A percentile compares a stretch with the other conserved stretches of the same genome.
Evolutionary conservation across 1,140 invertebrate species (phyloP).

Genomic region (Formica selysi): DNA sequence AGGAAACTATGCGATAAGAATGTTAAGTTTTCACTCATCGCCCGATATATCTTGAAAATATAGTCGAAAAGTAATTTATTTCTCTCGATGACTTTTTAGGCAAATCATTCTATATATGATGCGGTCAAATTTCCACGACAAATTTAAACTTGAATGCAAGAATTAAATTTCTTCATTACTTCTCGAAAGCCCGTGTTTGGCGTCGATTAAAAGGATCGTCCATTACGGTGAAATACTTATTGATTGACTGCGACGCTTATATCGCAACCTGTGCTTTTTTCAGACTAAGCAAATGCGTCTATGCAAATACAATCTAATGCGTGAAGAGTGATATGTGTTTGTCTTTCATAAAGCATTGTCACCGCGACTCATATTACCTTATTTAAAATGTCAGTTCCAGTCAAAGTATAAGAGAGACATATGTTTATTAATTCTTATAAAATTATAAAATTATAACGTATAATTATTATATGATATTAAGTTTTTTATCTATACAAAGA

Average conservation of each 20-base stretch:
- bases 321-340: constrained; percentile 73
- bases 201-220: constrained; percentile 24
- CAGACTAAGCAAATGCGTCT: constrained; percentile 59
- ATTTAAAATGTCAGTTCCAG: constrained; percentile 28
- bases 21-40: background rate
- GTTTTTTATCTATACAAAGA: background rate
- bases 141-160: background rate
- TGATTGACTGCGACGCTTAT: constrained; percentile 12
- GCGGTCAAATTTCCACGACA: background rate
- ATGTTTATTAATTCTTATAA: constrained; percentile 20
- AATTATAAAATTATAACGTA: background rate
- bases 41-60: background rate
- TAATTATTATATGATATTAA: background rate
- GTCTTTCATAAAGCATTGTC: constrained; percentile 18
- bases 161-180: constrained; percentile 2
- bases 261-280: constrained; percentile 42
- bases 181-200: background rate
- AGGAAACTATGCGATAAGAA: background rate
- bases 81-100: background rate
- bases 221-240: constrained; percentile 27
- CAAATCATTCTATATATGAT: background rate
- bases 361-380: constrained; percentile 53
- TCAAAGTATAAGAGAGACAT: constrained; percentile 28
- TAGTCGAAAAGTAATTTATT: no score
- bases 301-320: constrained; percentile 74